Percentiles rank a stretch among this genome's conserved stretches.
Conservation (phyloP, 2,797 vertebrate genomes). For the Lutjanus argentimaculatus region DNA sequence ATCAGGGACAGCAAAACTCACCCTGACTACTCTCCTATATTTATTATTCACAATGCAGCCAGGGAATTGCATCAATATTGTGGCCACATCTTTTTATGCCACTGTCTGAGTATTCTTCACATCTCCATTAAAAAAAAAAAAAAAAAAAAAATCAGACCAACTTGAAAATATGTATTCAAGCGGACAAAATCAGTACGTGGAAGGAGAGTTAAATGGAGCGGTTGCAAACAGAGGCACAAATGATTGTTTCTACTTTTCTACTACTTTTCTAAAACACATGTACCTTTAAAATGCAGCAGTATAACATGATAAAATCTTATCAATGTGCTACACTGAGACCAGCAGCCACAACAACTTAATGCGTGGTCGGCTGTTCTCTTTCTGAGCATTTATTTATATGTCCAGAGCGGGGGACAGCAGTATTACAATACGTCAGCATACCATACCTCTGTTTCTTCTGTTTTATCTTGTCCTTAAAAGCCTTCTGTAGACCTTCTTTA, state of each 20-base stretch:
- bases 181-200: no score
- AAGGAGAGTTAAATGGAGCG: neutral
- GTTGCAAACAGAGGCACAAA: neutral
- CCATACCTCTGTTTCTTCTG: conserved; percentile 74
- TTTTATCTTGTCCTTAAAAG: conserved; percentile 71
- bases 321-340: neutral
- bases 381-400: neutral
- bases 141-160: neutral
- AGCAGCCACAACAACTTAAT: neutral
- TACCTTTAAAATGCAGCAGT: neutral
- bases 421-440: neutral
- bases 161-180: neutral
- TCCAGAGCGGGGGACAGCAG: neutral
- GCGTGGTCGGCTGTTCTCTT: neutral
- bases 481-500: conserved; percentile 62
- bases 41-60: neutral
- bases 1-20: no score
- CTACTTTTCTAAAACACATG: no score
- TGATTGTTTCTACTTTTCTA: neutral
- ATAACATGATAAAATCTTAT: neutral
- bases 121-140: neutral
- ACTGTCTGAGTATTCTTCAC: no score
- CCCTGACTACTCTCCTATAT: neutral
- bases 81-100: neutral
- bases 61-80: neutral